phyloP scores from a whole-genome alignment of 2,113 vertebrate species.

The Clarias macrocephalus region DNA sequence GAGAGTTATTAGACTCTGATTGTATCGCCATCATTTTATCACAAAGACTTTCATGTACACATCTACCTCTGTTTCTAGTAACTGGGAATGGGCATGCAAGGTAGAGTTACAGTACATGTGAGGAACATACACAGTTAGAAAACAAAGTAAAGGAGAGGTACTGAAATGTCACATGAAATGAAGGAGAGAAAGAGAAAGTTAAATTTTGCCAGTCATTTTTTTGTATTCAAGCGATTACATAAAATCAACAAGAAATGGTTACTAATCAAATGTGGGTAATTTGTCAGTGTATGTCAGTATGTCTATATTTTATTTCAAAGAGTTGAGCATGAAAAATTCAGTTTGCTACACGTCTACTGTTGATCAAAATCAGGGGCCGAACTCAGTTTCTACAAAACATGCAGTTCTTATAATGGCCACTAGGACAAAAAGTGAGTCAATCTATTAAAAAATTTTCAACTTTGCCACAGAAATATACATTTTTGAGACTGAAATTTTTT shows the following conservation, averaged over 20 bases:
- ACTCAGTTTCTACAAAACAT: too few relatives aligned
- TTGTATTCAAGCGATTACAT: neutral
- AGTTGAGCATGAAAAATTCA: neutral
- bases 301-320: neutral
- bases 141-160: neutral
- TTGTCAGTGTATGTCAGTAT: neutral
- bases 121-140: neutral
- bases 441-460: too few relatives aligned
- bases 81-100: neutral
- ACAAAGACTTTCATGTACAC: neutral
- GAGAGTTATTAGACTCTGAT: neutral
- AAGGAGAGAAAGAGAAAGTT: neutral
- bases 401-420: too few relatives aligned
- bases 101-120: neutral
- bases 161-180: neutral
- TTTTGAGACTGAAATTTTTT: too few relatives aligned
- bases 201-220: neutral
- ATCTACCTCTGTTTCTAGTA: neutral
- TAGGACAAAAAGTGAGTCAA: too few relatives aligned
- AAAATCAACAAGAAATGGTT: neutral
- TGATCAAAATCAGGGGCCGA: neutral
- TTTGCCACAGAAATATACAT: too few relatives aligned
- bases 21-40: neutral
- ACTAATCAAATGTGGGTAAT: neutral
- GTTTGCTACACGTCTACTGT: neutral